Evolutionary conservation across 2,113 vertebrate genomes (phyloP), one percentile per base, ranked within the genome.

Genomic region (Lycaon pictus): DNA sequence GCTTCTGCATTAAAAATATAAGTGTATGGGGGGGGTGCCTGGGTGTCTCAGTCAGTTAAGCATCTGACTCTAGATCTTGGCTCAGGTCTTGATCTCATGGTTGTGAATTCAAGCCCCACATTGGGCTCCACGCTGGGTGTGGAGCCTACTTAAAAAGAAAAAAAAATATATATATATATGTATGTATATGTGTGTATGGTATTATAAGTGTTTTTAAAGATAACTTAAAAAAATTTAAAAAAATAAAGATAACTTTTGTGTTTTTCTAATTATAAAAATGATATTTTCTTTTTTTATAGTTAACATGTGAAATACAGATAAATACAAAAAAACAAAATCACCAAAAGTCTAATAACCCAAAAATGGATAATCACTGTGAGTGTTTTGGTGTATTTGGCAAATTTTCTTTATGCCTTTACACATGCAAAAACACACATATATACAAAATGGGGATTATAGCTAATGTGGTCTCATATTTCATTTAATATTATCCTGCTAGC

Each of bases 311-410:
- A 79, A 89, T 89, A 92, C 3, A 77, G 23, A 77, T 60, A 80
- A 80, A 72, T 53, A 81, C 88, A 92, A 89, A 95, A 32, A 82
- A 86, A 43, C 72, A 67, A 92, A 93, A 87, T 95, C 19, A 95
- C 11, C 43, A 53, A 1, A 90, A 95, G 43, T 58, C 79, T 5
- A 74, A 58, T 79, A 63, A 85, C 11, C 3, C 71, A 72, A 84
- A 97, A 27, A 32, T 53, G 25, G 51, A 86, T 67, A 90, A 63
- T 93, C 37, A 48, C 17, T 23, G 22, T 29, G 27, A 93, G 60
- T 3, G 22, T n/a, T 95, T 81, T 80, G 60, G 6, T 90, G 2
- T 86, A 86, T 55, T 55, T 74, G 43, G 5, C 62, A 56, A 86
- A 48, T 80, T 85, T 84, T 94, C 82, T 74, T 88, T 90, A 69